These are phyloP conservation scores for Ahaetulla prasina DNA, from an alignment of 2,113 vertebrate genomes.

Conservation along the genomic window DNA sequence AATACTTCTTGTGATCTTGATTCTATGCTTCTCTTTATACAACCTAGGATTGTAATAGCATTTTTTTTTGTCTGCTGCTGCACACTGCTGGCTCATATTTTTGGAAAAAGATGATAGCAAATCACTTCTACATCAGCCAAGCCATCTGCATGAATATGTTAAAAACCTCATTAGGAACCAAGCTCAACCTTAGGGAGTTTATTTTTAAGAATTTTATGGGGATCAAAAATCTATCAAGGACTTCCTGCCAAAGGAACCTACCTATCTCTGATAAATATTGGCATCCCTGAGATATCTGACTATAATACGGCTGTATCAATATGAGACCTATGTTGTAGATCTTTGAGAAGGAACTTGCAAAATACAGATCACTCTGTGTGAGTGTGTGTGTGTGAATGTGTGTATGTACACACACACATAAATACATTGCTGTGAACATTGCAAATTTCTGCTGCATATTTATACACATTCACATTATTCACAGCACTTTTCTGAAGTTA, in stretches of 20 bases:
- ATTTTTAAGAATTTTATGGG: background rate
- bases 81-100: no score
- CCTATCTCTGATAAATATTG: background rate
- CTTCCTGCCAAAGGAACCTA: background rate
- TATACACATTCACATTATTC: background rate
- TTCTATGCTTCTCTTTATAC: no score
- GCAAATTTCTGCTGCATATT: background rate
- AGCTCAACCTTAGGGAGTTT: background rate
- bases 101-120: background rate
- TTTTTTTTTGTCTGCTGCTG: no score
- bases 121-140: background rate
- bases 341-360: background rate
- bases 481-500: background rate
- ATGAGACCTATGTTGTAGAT: background rate
- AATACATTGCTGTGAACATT: background rate
- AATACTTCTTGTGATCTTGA: no score
- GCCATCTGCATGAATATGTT: background rate
- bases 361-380: background rate
- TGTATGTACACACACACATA: background rate
- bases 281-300: background rate
- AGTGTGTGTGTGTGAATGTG: background rate
- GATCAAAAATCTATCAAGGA: background rate
- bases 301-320: background rate
- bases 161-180: background rate
- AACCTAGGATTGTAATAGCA: no score